Base-by-base conservation (phyloP, 2,113 vertebrate genomes). In the Phodopus roborovskii region DNA sequence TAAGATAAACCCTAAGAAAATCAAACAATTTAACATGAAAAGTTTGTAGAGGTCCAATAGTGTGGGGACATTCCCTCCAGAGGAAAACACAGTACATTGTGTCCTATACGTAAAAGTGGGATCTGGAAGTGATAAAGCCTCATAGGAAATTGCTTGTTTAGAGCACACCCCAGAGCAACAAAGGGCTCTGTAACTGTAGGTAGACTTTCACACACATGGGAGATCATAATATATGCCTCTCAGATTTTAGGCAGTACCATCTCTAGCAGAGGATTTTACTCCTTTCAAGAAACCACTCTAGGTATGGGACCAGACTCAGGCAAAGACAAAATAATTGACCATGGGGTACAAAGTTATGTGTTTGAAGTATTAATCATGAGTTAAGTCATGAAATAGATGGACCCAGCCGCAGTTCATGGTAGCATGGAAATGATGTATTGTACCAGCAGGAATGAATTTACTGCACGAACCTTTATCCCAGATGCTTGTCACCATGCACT, bases 111-210 rank as follows among this genome's bases (percentile, higher is more conserved):
- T 64, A 88, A 92, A 50, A 48, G 71, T 92, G 56, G 42, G 62
- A 66, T 96, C 86, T 91, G 53, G 92, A 96, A 88, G 71, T 64
- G 74, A 77, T n/a, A 88, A 30, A 86, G 64, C 7, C 89, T 81
- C 48, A 30, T 4, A 20, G 58, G 64, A 88, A 68, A 56, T 33
- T 36, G n/a, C n/a, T 50, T 85, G 28, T 56, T 78, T n/a, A 64
- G 53, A 88, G 16, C 42, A 39, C 7, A 77, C 1, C 28, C 45
- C 58, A 62, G 45, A 78, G 42, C 7, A 73, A 42, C 79, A 87
- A 22, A 78, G 74, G 13, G 28, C 39, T 78, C 53, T 90, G 53
- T 3, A 82, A n/a, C 60, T 62, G 36, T 60, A 28, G 53, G 45
- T 87, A 16, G 84, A 68, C 15, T 90, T 73, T n/a, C 0, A 75